Evolutionary conservation across 2,797 vertebrate species (phyloP).

Genomic region (Enteromius argenteus): DNA sequence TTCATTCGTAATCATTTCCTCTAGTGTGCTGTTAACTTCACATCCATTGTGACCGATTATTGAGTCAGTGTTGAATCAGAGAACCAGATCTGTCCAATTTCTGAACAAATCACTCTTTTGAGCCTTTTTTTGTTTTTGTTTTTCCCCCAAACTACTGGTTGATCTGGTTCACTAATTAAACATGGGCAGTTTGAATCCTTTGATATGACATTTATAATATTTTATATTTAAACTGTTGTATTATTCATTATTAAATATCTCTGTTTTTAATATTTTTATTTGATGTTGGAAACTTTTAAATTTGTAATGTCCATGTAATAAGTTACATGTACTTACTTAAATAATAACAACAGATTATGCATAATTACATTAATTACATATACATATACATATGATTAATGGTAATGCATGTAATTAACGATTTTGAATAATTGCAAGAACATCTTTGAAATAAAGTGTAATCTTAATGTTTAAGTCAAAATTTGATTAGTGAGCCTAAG

Average conservation of each 20-base stretch:
- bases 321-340: no score
- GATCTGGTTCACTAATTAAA: not conserved
- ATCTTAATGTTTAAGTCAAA: not conserved
- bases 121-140: not conserved
- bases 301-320: no score
- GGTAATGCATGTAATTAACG: no score
- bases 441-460: not conserved
- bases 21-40: not conserved
- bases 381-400: not conserved
- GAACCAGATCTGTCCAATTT: not conserved
- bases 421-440: no score
- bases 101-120: not conserved
- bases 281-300: no score
- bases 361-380: no score
- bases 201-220: not conserved
- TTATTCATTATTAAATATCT: not conserved
- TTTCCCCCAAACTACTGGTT: not conserved
- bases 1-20: not conserved
- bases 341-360: no score
- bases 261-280: not conserved
- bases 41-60: not conserved
- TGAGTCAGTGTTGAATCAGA: slow-evolving; percentile 3
- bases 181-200: not conserved
- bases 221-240: not conserved
- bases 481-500: not conserved